Conservation (phyloP, 2,113 vertebrate genomes). For the Puma concolor region DNA sequence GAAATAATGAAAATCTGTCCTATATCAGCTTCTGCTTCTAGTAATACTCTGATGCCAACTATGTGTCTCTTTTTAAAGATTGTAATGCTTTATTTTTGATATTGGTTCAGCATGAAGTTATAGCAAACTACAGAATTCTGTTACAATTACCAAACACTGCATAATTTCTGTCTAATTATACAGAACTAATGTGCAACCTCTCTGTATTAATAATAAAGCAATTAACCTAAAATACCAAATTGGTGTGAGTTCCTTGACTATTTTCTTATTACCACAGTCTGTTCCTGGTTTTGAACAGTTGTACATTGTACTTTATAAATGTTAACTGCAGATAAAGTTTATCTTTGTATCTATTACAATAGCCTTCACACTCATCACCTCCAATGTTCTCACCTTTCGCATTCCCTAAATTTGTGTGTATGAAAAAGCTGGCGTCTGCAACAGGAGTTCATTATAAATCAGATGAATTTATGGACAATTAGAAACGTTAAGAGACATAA, state of each 20-base stretch:
- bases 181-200: conserved; percentile 70
- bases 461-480: conserved; percentile 56
- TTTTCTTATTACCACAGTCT: conserved; percentile 70
- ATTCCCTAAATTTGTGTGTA: not conserved
- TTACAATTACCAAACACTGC: conserved; percentile 76
- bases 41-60: conserved; percentile 38
- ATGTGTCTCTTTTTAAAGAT: conserved; percentile 56
- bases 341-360: conserved; percentile 52
- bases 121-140: conserved; percentile 70
- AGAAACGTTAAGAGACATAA: conserved; percentile 25
- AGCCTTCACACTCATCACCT: conserved; percentile 39
- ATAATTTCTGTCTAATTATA: conserved; percentile 78
- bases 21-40: conserved; percentile 33
- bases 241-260: conserved; percentile 71
- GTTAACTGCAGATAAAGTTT: conserved; percentile 52
- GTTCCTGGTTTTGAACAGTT: conserved; percentile 64
- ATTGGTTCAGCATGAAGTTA: conserved; percentile 70
- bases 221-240: conserved; percentile 77
- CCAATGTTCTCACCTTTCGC: conserved; percentile 45
- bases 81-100: conserved; percentile 68
- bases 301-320: conserved; percentile 45
- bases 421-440: conserved; percentile 32
- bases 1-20: conserved; percentile 61
- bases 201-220: conserved; percentile 78
- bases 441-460: not conserved